Evolutionary conservation across 2,797 vertebrate genomes (phyloP).

Genomic region (Erethizon dorsatum): DNA sequence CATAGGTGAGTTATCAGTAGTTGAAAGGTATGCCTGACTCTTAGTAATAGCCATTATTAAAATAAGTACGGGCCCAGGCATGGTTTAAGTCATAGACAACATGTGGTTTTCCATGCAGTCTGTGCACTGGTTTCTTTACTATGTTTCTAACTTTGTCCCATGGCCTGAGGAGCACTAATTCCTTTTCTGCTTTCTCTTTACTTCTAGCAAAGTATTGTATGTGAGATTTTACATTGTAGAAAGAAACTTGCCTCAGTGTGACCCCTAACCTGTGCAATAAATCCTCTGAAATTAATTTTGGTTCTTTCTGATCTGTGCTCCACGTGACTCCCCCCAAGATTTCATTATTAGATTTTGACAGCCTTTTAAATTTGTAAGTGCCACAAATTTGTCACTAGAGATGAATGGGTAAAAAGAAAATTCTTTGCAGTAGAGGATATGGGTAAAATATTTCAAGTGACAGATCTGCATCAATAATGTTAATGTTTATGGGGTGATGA

Average conservation of each 20-base stretch:
- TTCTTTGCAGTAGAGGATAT: conserved; percentile 81
- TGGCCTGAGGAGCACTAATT: conserved; percentile 58
- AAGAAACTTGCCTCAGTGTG: conserved; percentile 71
- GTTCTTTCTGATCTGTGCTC: conserved; percentile 81
- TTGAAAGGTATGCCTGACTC: conserved; percentile 52
- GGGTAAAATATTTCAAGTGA: conserved; percentile 84
- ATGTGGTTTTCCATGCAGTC: conserved; percentile 5
- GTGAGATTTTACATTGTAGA: conserved; percentile 51
- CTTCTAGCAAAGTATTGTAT: conserved; percentile 54
- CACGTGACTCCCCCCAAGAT: conserved; percentile 69
- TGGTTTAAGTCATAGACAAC: conserved; percentile 36
- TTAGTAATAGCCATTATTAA: conserved; percentile 54
- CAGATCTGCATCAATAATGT: conserved; percentile 82
- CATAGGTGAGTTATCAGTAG: conserved; percentile 56
- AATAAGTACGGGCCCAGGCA: background rate
- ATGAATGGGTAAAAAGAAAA: conserved; percentile 83
- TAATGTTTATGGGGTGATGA: conserved; percentile 85
- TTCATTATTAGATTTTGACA: conserved; percentile 87
- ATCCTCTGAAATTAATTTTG: conserved; percentile 84
- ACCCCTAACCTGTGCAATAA: conserved; percentile 80
- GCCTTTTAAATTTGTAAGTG: conserved; percentile 87
- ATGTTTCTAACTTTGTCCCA: conserved; percentile 56
- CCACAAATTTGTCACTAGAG: conserved; percentile 86
- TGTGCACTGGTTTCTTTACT: conserved; percentile 27
- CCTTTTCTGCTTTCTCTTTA: conserved; percentile 58